Evolutionary conservation across 1,140 invertebrate species (phyloP), one percentile per base, ranked within the genome.

Genomic region (Maniola jurtina): DNA sequence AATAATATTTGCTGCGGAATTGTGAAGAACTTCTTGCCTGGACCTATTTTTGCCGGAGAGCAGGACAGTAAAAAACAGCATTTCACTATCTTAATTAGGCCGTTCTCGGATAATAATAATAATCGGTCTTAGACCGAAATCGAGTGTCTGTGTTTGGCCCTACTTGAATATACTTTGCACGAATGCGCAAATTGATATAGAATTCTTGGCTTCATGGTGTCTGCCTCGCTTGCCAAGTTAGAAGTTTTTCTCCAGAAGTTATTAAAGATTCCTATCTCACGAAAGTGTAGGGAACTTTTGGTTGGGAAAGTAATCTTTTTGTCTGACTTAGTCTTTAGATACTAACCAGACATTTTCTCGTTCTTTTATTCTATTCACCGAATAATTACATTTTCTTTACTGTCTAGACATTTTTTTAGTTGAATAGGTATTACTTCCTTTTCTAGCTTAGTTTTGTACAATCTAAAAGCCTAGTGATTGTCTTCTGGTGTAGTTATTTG

Each of bases 111-210:
- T 25, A 25, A 25, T 25, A n/a, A n/a, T n/a, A n/a, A n/a, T 25
- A 25, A 25, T 25, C 25, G 25, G 25, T 25, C 25, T 25, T 2
- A 25, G 25, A 25, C 25, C 1, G 4, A 25, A 25, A 25, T 25
- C 25, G 25, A 25, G 25, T 25, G 25, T 25, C 25, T 25, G 25
- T 25, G 25, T 25, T 25, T 25, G 25, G 25, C 25, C 4, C 25
- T 80, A 79, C 81, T 88, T 86, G 80, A 84, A 80, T 88, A 88
- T 86, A 86, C 84, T 83, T 83, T 76, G 86, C 84, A 88, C 84
- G 86, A 81, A 76, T 83, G 81, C 79, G 74, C 80, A 86, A 86
- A 88, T 88, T 88, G 84, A 86, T 88, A 87, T 88, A 86, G 85
- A 88, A 84, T 84, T 80, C 80, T 83, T 80, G 75, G 77, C 79